phyloP scores from a whole-genome alignment of 2,797 vertebrate genomes.

The Miopithecus talapoin region DNA sequence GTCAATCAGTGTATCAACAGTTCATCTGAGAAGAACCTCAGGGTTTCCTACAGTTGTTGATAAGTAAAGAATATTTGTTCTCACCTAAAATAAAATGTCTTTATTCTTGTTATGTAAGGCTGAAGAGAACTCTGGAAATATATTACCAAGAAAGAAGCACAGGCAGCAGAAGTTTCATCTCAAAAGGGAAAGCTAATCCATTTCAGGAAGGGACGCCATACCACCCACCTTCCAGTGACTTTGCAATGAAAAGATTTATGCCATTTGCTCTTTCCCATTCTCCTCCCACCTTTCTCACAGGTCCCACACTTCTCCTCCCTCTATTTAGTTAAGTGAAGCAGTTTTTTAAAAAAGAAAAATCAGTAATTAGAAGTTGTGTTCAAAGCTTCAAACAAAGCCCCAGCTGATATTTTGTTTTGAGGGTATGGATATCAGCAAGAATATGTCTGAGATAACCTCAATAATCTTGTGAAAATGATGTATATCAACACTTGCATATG shows the following conservation, averaged over 20 bases:
- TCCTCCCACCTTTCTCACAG: not conserved
- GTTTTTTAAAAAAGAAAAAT: not conserved
- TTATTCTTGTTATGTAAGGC: slow-evolving; percentile 5
- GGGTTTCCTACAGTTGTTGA: slow-evolving; percentile 60
- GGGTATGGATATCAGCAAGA: not conserved
- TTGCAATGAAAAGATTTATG: not conserved
- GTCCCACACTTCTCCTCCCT: not conserved
- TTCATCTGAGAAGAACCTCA: slow-evolving; percentile 69
- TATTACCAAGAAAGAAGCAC: not conserved
- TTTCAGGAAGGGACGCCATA: not conserved
- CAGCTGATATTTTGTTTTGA: not conserved
- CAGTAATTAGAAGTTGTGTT: not conserved
- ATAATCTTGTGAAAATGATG: not conserved
- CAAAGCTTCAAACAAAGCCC: not conserved
- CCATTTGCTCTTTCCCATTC: not conserved
- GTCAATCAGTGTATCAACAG: slow-evolving; percentile 67
- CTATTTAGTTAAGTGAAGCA: not conserved
- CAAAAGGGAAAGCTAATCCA: not conserved
- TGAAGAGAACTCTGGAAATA: slow-evolving; percentile 31
- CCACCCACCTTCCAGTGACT: not conserved
- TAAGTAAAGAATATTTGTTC: slow-evolving; percentile 73
- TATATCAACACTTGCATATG: not conserved
- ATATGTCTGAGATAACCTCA: not conserved
- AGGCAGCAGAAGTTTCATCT: not conserved
- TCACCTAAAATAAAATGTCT: slow-evolving; percentile 55